Conservation (phyloP, 2,797 vertebrate genomes). For the Aselliscus stoliczkanus region DNA sequence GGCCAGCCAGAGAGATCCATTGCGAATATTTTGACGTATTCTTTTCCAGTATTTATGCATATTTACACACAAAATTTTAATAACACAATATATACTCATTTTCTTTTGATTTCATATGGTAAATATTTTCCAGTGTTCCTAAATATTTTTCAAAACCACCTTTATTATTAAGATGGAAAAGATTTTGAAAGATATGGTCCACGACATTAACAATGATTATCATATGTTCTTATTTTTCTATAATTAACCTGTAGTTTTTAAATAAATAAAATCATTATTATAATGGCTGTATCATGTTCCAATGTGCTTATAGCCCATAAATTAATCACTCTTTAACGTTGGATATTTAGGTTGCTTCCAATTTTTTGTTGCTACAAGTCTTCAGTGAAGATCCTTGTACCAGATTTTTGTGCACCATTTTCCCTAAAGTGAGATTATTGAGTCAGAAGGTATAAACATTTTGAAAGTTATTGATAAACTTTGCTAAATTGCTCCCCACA, state of each 20-base stretch:
- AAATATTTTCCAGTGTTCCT: background rate
- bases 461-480: constrained; percentile 19
- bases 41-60: background rate
- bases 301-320: background rate
- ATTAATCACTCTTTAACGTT: background rate
- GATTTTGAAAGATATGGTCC: background rate
- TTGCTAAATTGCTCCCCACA: background rate
- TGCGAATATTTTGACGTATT: background rate
- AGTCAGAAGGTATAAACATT: background rate
- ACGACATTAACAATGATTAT: background rate
- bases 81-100: background rate
- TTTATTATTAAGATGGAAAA: background rate
- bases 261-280: background rate
- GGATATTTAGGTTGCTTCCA: background rate
- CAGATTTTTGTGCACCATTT: background rate
- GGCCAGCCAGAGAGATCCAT: background rate
- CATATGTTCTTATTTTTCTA: background rate
- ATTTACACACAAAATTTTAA: background rate
- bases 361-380: background rate
- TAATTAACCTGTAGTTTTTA: background rate
- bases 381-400: background rate
- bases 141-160: constrained; percentile 11
- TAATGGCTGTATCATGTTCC: background rate
- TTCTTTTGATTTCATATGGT: background rate
- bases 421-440: background rate